Conservation (phyloP, 2,888 invertebrate species). For the Helicoverpa assulta region DNA sequence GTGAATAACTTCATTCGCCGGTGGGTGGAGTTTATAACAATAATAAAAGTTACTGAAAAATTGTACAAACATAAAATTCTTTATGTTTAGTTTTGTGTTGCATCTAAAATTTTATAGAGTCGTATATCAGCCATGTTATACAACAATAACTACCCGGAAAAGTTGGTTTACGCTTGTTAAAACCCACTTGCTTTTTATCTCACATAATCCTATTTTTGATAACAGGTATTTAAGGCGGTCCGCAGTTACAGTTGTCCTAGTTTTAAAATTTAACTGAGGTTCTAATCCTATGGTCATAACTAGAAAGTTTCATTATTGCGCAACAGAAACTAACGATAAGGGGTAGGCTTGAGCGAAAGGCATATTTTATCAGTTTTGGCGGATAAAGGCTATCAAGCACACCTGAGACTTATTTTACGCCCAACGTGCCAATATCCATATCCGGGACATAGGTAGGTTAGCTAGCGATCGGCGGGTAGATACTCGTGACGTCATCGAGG, state of each 20-base stretch:
- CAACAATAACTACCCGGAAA: constrained; percentile 21
- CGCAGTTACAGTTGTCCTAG: constrained; percentile 3
- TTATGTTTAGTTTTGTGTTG: constrained; percentile 44
- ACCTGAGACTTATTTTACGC: constrained; percentile 89
- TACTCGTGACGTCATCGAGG: constrained; percentile 5
- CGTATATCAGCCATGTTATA: constrained; percentile 24
- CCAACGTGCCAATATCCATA: constrained; percentile 84
- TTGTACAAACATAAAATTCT: constrained; percentile 37
- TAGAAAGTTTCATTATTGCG: constrained; percentile 72
- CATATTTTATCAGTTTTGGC: constrained; percentile 88
- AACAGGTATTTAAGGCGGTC: constrained; percentile 6
- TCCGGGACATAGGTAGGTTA: constrained; percentile 66
- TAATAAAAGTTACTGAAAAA: constrained; percentile 34
- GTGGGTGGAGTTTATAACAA: constrained; percentile 25
- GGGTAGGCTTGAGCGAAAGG: constrained; percentile 74
- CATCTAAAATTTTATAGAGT: constrained; percentile 31
- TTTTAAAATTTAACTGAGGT: constrained; percentile 26
- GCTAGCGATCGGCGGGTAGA: constrained; percentile 35
- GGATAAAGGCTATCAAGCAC: constrained; percentile 87
- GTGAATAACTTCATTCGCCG: constrained; percentile 8
- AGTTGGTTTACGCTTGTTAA: neutral
- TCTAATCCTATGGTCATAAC: constrained; percentile 35
- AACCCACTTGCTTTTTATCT: constrained; percentile 15
- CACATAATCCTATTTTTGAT: constrained; percentile 14
- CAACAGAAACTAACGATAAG: constrained; percentile 75